Base-by-base conservation (phyloP, 2,888 invertebrate genomes). In the Temnothorax ravouxi region DNA sequence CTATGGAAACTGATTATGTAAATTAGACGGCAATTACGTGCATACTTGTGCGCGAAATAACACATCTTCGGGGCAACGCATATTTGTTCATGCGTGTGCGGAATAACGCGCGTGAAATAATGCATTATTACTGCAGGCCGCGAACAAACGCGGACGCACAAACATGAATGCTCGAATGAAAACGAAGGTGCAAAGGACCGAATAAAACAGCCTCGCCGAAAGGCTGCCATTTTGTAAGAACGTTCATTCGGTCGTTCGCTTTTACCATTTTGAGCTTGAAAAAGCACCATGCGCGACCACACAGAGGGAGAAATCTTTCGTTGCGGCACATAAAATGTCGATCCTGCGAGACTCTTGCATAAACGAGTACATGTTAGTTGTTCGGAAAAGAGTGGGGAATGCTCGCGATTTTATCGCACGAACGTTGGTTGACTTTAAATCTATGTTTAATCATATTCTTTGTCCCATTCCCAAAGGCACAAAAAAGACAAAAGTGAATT, bases 21-120 rank as follows among this genome's bases (percentile, higher is more conserved):
- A 67, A 77, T 67, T 79, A 79, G 34, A 6, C 21, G 18, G 34
- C 34, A 71, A 69, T 59, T 71, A 67, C 9, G 67, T 18, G 76
- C 18, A 64, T 56, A 54, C 50, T 54, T 66, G 21, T 4, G 47
- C 61, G 21, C 29, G 34, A 34, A 52, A 52, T 69, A 52, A 69
- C 41, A 11, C 25, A 41, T 56, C 25, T 72, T 3, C n/a, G n/a
- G 54, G 18, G 25, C 54, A 54, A 71, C 15, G 69, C 50, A 18
- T 56, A 41, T 50, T 76, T 25, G 54, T 44, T 54, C 41, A 15
- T 18, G 18, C 41, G 52, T 13, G 18, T 3, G 13, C 29, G 29
- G 38, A 76, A 64, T 61, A 74, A 61, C n/a, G 47, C n/a, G 18
- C 34, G n/a, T 38, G 34, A 54, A 71, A 71, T 71, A 71, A 67